These are phyloP conservation scores for Spodoptera picta DNA, from an alignment of 2,888 invertebrate genomes.

Conservation along the genomic window DNA sequence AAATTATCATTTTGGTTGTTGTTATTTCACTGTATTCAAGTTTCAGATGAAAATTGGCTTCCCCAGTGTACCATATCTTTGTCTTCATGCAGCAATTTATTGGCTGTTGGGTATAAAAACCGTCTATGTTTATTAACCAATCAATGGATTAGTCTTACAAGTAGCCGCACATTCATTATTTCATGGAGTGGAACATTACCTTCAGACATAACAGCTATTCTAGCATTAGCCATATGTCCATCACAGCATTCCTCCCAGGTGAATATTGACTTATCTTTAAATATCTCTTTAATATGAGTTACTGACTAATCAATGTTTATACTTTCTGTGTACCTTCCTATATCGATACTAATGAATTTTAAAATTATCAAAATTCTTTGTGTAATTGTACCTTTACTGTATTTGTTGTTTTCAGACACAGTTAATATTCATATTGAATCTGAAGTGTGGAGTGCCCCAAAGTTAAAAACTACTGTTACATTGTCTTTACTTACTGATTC, in stretches of 20 bases:
- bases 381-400: no score
- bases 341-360: no score
- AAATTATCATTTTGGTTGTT: background rate
- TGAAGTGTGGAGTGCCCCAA: no score
- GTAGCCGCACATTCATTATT: slow-evolving; percentile 80
- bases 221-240: slow-evolving; percentile 81
- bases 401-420: no score
- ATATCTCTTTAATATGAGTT: no score
- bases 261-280: slow-evolving; percentile 7
- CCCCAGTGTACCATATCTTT: slow-evolving; percentile 80
- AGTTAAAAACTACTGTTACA: no score
- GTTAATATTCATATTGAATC: no score
- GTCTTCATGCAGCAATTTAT: slow-evolving; percentile 81
- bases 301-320: no score
- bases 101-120: slow-evolving; percentile 78
- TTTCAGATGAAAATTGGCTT: slow-evolving; percentile 82
- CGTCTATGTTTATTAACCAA: slow-evolving; percentile 80
- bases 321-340: no score
- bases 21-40: background rate
- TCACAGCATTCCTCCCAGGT: slow-evolving; percentile 85
- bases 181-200: slow-evolving; percentile 84
- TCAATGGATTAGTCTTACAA: slow-evolving; percentile 84
- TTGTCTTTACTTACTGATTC: no score
- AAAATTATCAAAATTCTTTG: no score
- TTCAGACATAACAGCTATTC: slow-evolving; percentile 75